Base-by-base conservation (phyloP, 30 jellyfish, hydroid and myxozoan species). In the Sanderia malayensis region DNA sequence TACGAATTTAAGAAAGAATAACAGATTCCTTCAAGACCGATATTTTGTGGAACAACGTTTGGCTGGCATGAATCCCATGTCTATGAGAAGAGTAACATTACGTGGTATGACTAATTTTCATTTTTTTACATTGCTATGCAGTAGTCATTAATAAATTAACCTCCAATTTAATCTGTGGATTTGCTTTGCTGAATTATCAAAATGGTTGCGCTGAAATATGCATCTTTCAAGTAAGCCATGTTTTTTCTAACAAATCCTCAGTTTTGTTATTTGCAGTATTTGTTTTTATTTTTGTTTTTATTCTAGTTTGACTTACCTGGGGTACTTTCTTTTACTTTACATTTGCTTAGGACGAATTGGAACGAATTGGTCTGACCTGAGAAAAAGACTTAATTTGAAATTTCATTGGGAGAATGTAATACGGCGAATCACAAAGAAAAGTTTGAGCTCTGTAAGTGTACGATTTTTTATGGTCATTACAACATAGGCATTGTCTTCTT, bases 11-110 rank as follows among this genome's bases (percentile, higher is more conserved):
- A 32, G 46, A 2, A 52, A 28, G 18, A 77, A 71, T 58, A 67
- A 74, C 24, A 34, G 22, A 1, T 88, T 95, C 88, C 69, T 61
- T 33, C 21, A 68, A 19, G 95, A 88, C 65, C 45, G 62, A 17
- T 74, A 80, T 68, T 87, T 87, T 53, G 89, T 78, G 24, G 87
- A 87, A 55, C 78, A 72, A 58, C 41, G 96, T 44, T 61, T 88
- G 71, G 95, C 95, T 20, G 95, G 94, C 22, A 59, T 71, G 17
- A 82, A 88, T 63, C 89, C 95, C 23, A 82, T 70, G 86, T 31
- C 74, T 31, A 72, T 88, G 2, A 70, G 80, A 80, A 47, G 86
- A 29, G 97, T 88, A 1, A 70, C 93, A 17, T 15, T 10, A 10
- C 37, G 41, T 26, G 93, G 93, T 81, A 57, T n/a, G n/a, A n/a